Percentiles rank a stretch among this genome's conserved stretches.
phyloP scores from a whole-genome alignment of 2,888 invertebrate genomes.

The Sisyra nigra region DNA sequence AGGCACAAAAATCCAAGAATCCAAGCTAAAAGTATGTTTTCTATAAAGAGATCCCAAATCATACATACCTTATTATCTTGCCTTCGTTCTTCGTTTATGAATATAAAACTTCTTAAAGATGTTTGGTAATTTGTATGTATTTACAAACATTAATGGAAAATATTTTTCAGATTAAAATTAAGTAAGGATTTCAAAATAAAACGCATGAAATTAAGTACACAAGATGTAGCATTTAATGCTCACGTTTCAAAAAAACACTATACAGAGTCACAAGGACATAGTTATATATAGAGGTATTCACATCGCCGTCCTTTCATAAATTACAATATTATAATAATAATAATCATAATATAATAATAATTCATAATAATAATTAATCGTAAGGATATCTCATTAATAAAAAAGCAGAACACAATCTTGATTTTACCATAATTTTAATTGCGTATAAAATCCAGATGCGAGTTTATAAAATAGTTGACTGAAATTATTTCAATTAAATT shows the following conservation, averaged over 20 bases:
- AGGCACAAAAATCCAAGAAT: no score
- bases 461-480: no score
- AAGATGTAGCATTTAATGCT: slow-evolving; percentile 34
- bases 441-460: not conserved
- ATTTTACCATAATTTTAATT: not conserved
- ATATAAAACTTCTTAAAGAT: no score
- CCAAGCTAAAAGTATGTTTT: no score
- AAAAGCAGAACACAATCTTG: slow-evolving; percentile 5
- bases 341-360: slow-evolving; percentile 6
- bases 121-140: no score
- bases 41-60: no score
- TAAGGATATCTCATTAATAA: not conserved
- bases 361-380: slow-evolving; percentile 1
- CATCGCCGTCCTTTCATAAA: slow-evolving; percentile 9
- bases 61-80: no score
- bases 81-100: no score
- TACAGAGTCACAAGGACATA: slow-evolving; percentile 27
- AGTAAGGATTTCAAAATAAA: slow-evolving; percentile 1
- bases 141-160: no score
- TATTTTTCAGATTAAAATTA: not conserved
- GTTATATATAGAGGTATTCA: slow-evolving; percentile 27
- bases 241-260: slow-evolving; percentile 33
- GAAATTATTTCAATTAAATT: no score
- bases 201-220: slow-evolving; percentile 26
- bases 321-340: slow-evolving; percentile 7